Conservation (phyloP, 2,797 vertebrate genomes). For the Erethizon dorsatum region DNA sequence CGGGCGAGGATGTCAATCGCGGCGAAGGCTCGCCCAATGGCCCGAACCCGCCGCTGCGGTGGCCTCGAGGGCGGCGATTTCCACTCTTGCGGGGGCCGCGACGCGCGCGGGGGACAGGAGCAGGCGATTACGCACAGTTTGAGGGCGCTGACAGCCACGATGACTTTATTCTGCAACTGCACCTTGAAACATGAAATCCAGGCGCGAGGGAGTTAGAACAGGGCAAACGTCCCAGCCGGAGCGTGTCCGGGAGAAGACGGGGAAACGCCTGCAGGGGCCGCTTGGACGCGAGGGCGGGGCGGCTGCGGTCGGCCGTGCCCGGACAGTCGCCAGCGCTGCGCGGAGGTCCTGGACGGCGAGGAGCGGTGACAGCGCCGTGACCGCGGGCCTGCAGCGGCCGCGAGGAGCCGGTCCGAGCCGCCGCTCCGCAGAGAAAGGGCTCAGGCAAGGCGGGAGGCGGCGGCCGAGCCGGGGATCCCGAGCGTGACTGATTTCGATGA, state of each 20-base stretch:
- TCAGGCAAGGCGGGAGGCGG: rapidly evolving
- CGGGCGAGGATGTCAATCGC: neutral
- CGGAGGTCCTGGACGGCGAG: neutral
- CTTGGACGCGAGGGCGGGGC: neutral
- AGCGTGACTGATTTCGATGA: neutral
- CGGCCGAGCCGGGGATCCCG: neutral
- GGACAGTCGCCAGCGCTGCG: neutral
- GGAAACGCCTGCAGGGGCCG: too few relatives aligned
- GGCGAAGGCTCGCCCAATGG: neutral
- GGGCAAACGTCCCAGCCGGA: neutral
- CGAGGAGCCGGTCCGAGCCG: too few relatives aligned
- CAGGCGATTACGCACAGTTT: neutral
- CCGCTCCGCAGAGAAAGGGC: neutral
- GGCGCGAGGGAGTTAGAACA: neutral
- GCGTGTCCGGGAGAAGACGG: neutral
- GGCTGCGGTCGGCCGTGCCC: neutral
- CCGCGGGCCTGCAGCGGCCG: too few relatives aligned
- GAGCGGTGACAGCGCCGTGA: too few relatives aligned
- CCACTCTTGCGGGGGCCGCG: neutral
- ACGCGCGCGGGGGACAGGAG: rapidly evolving
- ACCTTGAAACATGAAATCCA: neutral
- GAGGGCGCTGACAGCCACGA: neutral
- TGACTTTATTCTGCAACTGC: neutral
- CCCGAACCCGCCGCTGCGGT: neutral
- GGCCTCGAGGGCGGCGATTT: neutral